Evolutionary conservation across 2,113 vertebrate genomes (phyloP), one percentile per base, ranked within the genome.

Genomic region (Nerophis ophidion): DNA sequence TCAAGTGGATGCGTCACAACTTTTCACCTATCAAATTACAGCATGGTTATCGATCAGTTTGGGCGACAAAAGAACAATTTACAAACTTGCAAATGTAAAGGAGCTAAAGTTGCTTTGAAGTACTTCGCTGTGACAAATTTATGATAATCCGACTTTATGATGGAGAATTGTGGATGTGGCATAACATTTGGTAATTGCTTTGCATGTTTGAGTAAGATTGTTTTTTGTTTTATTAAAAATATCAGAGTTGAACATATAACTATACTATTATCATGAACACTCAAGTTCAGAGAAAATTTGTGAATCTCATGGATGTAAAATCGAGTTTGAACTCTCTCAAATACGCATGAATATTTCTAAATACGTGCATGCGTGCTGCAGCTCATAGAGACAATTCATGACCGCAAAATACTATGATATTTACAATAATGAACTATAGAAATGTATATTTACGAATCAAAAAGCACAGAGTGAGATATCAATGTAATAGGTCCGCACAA

Each of bases 251-350:
- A 35, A 15, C 7, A 7, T 3, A 4, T 16, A 11, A n/a, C 38
- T 9, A 8, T 1, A 8, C 38, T 40, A n/a, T 1, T 36, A 14
- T 42, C 40, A 46, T 8, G 11, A 11, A n/a, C 46, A 12, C 19
- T 54, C 17, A 52, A 35, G 15, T 65, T 63, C 9, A 58, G 1
- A 8, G 54, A 16, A 17, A 12, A 66, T 49, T 19, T 72, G 63
- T 17, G 45, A 15, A n/a, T 60, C 14, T 55, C 7, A 8, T 5
- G 10, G 15, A 40, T 56, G n/a, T 17, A 10, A 38, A 40, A 17
- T 42, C 7, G 15, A 54, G 8, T 15, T 35, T 1, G 8, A 53
- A 53, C 4, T 3, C 3, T 9, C 5, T 9, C 8, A 8, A 55
- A 38, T 38, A n/a, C 11, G 15, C 4, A 38, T 7, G 11, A 40